A percentile compares a stretch with the other conserved stretches of the same genome.
phyloP scores from a whole-genome alignment of 53 echinoderm and acorn worm genomes.

The Crossaster papposus region DNA sequence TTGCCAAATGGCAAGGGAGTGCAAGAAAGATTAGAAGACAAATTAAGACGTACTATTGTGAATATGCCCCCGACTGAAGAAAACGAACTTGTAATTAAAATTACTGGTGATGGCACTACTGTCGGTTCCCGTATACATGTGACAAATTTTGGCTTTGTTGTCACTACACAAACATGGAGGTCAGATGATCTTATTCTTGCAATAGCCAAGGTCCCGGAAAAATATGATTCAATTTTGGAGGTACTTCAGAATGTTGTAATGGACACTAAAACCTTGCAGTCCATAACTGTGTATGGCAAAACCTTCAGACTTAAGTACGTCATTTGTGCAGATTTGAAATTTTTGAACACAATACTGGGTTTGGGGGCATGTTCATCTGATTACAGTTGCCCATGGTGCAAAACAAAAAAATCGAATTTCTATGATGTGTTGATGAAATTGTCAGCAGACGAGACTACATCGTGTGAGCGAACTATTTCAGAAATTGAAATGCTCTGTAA shows the following conservation, averaged over 20 bases:
- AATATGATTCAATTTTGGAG: conserved; percentile 12
- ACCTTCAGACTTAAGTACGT: conserved; percentile 32
- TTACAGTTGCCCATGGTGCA: conserved; percentile 46
- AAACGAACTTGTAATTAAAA: not conserved
- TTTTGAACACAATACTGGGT: conserved; percentile 21
- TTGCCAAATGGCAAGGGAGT: conserved; percentile 39
- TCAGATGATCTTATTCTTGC: conserved; percentile 40
- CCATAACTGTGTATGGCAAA: conserved; percentile 39
- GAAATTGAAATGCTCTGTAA: conserved; percentile 36
- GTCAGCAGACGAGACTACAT: conserved; percentile 22
- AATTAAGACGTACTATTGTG: conserved; percentile 12
- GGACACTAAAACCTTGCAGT: conserved; percentile 3
- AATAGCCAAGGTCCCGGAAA: conserved; percentile 40
- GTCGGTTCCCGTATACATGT: conserved; percentile 37
- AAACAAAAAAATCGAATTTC: conserved; percentile 21
- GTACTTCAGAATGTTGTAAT: conserved; percentile 21
- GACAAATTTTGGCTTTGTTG: conserved; percentile 42
- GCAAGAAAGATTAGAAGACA: conserved; percentile 22
- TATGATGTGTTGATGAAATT: conserved; percentile 42
- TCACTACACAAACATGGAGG: conserved; percentile 41
- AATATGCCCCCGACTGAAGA: conserved; percentile 29
- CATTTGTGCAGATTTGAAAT: conserved; percentile 52
- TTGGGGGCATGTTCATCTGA: conserved; percentile 35
- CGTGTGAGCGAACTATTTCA: conserved; percentile 18
- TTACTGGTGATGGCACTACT: conserved; percentile 38